Evolutionary conservation across 2,113 vertebrate species (phyloP).

Genomic region (Sapayoa aenigma): DNA sequence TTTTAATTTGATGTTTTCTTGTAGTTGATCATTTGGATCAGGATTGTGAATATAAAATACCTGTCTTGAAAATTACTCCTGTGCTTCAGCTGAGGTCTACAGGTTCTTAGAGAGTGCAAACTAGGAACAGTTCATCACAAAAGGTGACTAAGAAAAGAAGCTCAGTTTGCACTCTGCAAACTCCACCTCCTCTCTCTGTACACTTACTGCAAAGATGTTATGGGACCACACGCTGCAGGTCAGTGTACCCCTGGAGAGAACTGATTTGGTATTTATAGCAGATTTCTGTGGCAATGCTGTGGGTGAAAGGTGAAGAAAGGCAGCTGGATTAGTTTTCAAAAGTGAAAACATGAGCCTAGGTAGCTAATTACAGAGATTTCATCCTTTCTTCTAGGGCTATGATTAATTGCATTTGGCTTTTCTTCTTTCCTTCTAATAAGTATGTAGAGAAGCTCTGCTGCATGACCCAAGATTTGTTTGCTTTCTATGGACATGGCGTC

Average conservation of each 20-base stretch:
- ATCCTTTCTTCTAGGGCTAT: conserved; percentile 23
- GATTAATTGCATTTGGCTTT: conserved; percentile 46
- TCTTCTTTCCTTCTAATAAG: conserved; percentile 25
- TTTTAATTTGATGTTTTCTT: neutral
- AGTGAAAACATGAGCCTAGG: conserved; percentile 10
- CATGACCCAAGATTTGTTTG: neutral
- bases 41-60: neutral
- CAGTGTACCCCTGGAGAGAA: neutral
- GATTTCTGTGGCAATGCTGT: neutral
- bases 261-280: neutral
- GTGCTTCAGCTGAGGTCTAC: neutral
- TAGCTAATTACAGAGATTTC: conserved; percentile 21
- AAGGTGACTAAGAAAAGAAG: neutral
- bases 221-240: neutral
- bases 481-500: neutral
- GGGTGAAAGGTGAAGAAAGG: neutral
- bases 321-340: neutral
- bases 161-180: neutral
- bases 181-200: neutral
- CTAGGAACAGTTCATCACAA: neutral
- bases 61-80: neutral
- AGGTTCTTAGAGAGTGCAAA: neutral
- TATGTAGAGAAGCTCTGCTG: neutral
- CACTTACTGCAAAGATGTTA: neutral
- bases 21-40: neutral